Evolutionary conservation across 2,888 invertebrate genomes (phyloP).

Genomic region (Leptinotarsa haldemani): DNA sequence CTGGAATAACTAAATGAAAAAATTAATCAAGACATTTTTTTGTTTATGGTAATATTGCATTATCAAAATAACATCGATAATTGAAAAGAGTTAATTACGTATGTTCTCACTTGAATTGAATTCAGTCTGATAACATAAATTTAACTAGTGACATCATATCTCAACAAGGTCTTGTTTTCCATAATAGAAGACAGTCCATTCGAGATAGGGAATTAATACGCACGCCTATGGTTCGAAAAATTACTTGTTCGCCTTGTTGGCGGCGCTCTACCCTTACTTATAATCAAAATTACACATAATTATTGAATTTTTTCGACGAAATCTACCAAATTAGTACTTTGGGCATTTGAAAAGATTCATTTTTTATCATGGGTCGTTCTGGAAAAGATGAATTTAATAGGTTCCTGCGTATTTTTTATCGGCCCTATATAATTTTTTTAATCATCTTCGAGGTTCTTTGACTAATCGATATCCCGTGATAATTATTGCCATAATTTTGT

Average conservation of each 20-base stretch:
- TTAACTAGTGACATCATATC: too few relatives aligned
- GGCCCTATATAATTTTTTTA: conserved; percentile 49
- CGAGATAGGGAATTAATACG: not conserved
- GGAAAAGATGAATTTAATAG: conserved; percentile 48
- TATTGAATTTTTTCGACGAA: conserved; percentile 60
- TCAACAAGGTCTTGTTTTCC: too few relatives aligned
- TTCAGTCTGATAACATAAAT: too few relatives aligned
- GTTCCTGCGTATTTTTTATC: conserved; percentile 44
- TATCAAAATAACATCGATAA: too few relatives aligned
- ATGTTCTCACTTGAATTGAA: too few relatives aligned
- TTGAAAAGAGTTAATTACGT: too few relatives aligned
- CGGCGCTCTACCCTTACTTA: conserved; percentile 60
- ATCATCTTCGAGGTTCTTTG: conserved; percentile 40
- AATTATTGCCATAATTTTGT: conserved; percentile 29
- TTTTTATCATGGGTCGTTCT: conserved; percentile 46
- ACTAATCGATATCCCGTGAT: conserved; percentile 45
- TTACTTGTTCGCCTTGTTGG: conserved; percentile 46
- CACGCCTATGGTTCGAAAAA: conserved; percentile 38
- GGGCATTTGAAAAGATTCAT: conserved; percentile 53
- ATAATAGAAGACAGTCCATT: not conserved
- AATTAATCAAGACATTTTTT: too few relatives aligned
- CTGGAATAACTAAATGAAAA: too few relatives aligned
- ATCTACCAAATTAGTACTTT: conserved; percentile 52
- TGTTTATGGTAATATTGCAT: too few relatives aligned
- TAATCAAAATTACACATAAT: conserved; percentile 66